Evolutionary conservation across 2,797 vertebrate genomes (phyloP).

Genomic region (Crenichthys baileyi): DNA sequence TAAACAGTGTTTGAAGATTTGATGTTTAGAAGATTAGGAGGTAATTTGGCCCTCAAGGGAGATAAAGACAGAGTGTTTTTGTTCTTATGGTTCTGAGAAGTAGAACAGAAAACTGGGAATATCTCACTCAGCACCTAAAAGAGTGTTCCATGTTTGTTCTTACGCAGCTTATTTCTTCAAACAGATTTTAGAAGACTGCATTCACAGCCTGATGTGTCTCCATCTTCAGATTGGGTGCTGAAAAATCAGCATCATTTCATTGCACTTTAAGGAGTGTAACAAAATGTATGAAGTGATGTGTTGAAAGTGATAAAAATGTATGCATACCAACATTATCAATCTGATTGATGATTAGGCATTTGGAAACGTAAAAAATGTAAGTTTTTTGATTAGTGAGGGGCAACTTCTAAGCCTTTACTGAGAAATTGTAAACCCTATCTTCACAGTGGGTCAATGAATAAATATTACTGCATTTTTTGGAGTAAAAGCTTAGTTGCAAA

Average conservation of each 20-base stretch:
- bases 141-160: not conserved
- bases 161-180: not conserved
- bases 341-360: too few relatives aligned
- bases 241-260: not conserved
- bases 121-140: slow-evolving; percentile 33
- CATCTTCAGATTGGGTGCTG: not conserved
- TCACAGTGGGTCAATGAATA: not conserved
- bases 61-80: slow-evolving; percentile 38
- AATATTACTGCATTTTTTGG: not conserved
- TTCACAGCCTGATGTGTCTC: not conserved
- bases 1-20: slow-evolving; percentile 69
- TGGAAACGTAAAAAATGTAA: too few relatives aligned
- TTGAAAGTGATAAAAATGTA: not conserved
- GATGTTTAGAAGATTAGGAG: slow-evolving; percentile 64
- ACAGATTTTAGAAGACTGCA: slow-evolving; percentile 15
- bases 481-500: not conserved
- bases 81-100: slow-evolving; percentile 28
- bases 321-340: too few relatives aligned
- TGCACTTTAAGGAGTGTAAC: not conserved
- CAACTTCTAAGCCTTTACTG: not conserved
- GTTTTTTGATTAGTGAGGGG: not conserved
- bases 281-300: not conserved
- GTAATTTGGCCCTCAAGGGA: slow-evolving; percentile 58
- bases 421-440: not conserved
- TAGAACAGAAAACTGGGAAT: slow-evolving; percentile 26